Base-by-base conservation (phyloP, 2,113 vertebrate species). In the Syrmaticus mikado region DNA sequence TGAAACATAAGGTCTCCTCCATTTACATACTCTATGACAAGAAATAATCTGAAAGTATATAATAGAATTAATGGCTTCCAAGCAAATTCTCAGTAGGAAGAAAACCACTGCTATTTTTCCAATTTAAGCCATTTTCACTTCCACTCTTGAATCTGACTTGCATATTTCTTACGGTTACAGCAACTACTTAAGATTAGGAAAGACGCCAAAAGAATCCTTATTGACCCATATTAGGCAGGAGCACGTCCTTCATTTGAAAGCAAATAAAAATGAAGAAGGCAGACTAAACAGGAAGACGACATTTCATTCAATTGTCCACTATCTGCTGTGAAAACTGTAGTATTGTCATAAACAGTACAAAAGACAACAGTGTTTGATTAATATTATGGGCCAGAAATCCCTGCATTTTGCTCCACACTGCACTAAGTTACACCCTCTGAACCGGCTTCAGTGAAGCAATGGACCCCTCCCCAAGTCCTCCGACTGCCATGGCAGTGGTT, bases 1-100 rank as follows among this genome's bases (percentile, higher is more conserved):
- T 99, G 99, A 96, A 99, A 99, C 99, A 99, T 99, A 92, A 99
- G 98, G 93, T 99, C 99, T 16, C 99, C 99, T 2, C 99, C 99
- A 3, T 99, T 99, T 65, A 99, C 99, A 6, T 99, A 99, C 74
- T 99, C 99, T 30, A 99, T 99, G 96, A 99, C 99, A 90, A 99
- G 98, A 97, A 99, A 99, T 94, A 99, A 97, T 95, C 99, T 99
- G 96, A 83, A 96, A 93, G 78, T 25, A 94, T 2, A 96, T 10
- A 86, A 72, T 2, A 88, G 30, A 88, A 20, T 78, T 68, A 25
- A 81, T 87, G 64, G 34, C 61, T 19, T 91, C 68, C 91, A 91
- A 67, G 57, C 34, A 62, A 83, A 57, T 14, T 34, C 40, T 34
- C 13, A n/a, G 27, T 8, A 76, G 24, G 38, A 19, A 45, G 57